Conservation (phyloP, 2,113 vertebrate genomes). For the Eclectus roratus region DNA sequence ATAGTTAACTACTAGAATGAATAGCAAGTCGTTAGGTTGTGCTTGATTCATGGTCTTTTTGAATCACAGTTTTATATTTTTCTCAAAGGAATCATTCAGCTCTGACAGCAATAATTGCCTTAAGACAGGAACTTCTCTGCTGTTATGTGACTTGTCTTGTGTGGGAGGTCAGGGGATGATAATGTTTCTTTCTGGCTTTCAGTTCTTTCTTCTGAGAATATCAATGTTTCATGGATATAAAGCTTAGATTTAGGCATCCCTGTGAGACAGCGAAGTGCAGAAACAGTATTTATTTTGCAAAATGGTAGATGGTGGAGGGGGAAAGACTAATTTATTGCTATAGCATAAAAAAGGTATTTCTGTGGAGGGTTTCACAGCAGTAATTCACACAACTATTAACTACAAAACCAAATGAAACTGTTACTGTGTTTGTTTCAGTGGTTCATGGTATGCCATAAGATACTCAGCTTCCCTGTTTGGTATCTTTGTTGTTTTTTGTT, state of each 20-base stretch:
- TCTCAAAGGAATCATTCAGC: neutral
- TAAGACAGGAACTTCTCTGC: neutral
- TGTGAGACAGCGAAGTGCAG: neutral
- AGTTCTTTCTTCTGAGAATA: neutral
- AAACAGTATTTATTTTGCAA: neutral
- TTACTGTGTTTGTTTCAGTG: neutral
- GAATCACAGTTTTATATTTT: neutral
- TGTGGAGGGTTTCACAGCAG: neutral
- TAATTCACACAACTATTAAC: neutral
- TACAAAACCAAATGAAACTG: neutral
- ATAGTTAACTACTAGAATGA: neutral
- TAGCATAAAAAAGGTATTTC: neutral
- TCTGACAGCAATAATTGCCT: neutral
- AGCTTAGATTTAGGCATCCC: neutral
- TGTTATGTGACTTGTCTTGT: neutral
- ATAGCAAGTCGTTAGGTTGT: neutral
- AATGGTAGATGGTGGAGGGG: neutral
- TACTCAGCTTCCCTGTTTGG: neutral
- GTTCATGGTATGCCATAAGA: neutral
- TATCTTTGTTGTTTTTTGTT: neutral
- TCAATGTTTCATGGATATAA: neutral
- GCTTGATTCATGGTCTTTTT: neutral
- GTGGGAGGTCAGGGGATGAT: neutral
- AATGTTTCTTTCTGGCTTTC: slow-evolving; percentile 2
- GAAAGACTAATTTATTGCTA: neutral